Evolutionary conservation across 35 echinoderm and acorn worm genomes (phyloP), one percentile per base, ranked within the genome.

Genomic region (Lytechinus pictus): DNA sequence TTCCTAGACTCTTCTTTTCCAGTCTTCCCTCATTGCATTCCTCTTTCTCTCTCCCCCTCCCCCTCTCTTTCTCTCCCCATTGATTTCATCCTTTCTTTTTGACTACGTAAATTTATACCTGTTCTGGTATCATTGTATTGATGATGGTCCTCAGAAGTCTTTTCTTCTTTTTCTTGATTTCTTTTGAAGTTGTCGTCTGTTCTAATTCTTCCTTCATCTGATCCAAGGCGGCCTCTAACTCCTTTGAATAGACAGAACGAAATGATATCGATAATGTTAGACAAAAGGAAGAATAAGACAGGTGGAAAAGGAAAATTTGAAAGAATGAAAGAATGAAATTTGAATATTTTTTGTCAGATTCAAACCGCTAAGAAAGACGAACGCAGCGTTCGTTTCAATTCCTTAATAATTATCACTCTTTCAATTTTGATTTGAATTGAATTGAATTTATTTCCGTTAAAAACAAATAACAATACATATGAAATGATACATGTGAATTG

Each of bases 161-260:
- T 79, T 79, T 79, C 19, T 79, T 79, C 66, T 79, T 79, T 79
- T 79, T 79, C 66, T 79, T 79, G 6, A 79, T 79, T 79, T 79
- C 66, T 24, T 79, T 79, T 4, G 66, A 24, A 79, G 66, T 79
- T 19, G 66, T 79, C 3, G 66, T 79, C 66, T 79, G 66, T 24
- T 79, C 66, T 24, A 79, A 16, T 24, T 79, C 66, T 79, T 79
- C 66, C 66, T 79, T 79, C 66, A 79, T 79, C 66, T 79, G 66
- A 79, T 24, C 66, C n/a, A 79, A 24, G 21, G 66, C 66, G 19
- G 66, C 19, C 66, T 79, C 66, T 19, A 79, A 24, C 66, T 79
- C 66, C 66, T 79, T 79, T 19, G 19, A 14, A 79, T 79, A 79
- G 66, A n/a, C 12, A 79, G 66, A 79, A 79, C 19, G 66, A n/a